Evolutionary conservation across 1,140 invertebrate genomes (phyloP), one percentile per base, ranked within the genome.

Genomic region (Listronotus bonariensis): DNA sequence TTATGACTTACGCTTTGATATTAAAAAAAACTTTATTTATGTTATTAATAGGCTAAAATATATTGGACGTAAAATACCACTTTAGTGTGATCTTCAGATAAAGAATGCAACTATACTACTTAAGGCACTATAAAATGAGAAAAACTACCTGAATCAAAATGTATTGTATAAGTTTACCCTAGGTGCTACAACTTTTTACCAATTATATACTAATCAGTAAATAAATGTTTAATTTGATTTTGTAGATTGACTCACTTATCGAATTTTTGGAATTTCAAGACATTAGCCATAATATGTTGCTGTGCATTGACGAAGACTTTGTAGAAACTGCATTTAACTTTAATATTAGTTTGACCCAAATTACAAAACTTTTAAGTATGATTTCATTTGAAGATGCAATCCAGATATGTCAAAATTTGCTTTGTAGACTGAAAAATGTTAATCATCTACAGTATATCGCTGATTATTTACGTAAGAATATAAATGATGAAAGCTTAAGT

Each of bases 401-500:
- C 5, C 81, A 85, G 48, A 78, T 89, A 8, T 85, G 88, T 48
- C 82, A 86, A 60, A 81, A 81, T 26, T 81, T 88, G 57, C 81
- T 90, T 46, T 81, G 84, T 36, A 83, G 84, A 76, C 78, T 90
- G 6, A 80, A 84, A 62, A 86, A 87, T 31, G 77, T 88, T 0
- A 76, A 82, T 15, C 80, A 88, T 41, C 77, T 90, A 7, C 78
- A 84, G 72, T 57, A 57, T 11, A 34, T 65, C 1, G 32, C 38
- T 32, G 36, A 65, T 17, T 51, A 48, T 20, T 41, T 65, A 12
- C 17, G n/a, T 5, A 45, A 51, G 10, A 10, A 45, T 36, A 15
- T 43, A 32, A 14, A 18, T 9, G 38, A 38, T 26, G 81, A 74
- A 58, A 75, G 78, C 2, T 83, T 84, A 64, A 79, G 82, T 74